Evolutionary conservation across 2,888 invertebrate species (phyloP), one percentile per base, ranked within the genome.

Genomic region (Cataglyphis albicans): DNA sequence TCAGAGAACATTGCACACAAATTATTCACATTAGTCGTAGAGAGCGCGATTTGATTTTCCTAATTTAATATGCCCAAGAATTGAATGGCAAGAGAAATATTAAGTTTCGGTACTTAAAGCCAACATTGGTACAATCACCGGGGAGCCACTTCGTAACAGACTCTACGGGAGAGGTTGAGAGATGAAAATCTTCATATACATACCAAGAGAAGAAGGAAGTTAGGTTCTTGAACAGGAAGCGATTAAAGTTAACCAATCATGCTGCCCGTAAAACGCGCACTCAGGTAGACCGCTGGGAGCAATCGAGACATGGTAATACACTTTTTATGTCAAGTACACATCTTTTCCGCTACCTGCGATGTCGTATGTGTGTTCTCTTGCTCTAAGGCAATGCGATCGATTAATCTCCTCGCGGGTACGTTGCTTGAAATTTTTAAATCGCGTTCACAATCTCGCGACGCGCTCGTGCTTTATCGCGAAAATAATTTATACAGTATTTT

Each of bases 181-280:
- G 72, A 59, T 70, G 78, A 59, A 70, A 78, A 78, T 78, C 72
- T 44, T 59, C 78, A 70, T 44, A 55, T 70, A 70, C 38, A 29
- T 38, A 59, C 41, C 21, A 41, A 57, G 21, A 57, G 18, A n/a
- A 52, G 48, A n/a, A 52, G 32, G 72, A 80, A 72, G 59, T 70
- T 78, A 38, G 25, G 21, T 72, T 80, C 57, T 80, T 59, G 35
- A 80, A 80, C 72, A 80, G 78, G 78, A 78, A 72, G 72, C 78
- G 59, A 80, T 80, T 80, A 80, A 80, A 80, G 72, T 61, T 80
- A 80, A 80, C 78, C 59, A 72, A 80, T 80, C 78, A 68, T 35
- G 57, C 72, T 72, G 72, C 32, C 44, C 44, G 57, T 72, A 80
- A 80, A 59, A 80, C 72, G 59, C 78, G 70, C 41, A 15, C 72